Base-by-base conservation (phyloP, 2,797 vertebrate species). In the Argentina silus region DNA sequence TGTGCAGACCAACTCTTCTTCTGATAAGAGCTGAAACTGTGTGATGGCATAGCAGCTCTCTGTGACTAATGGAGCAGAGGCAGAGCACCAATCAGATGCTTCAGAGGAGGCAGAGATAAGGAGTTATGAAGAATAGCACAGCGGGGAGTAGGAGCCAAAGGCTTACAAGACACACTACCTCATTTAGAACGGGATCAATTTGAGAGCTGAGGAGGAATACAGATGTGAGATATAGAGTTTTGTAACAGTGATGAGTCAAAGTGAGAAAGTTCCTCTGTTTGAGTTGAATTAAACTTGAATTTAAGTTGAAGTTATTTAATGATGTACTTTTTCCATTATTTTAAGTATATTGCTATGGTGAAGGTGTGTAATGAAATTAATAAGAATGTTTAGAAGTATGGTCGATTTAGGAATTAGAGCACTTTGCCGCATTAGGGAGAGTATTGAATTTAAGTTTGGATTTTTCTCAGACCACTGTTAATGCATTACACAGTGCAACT, bases 111-210 rank as follows among this genome's bases (percentile, higher is more conserved):
- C 23, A 15, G 65, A 36, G 65, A 50, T 67, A 51, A 51, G 47
- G 11, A 21, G 2, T 42, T 11, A 14, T 7, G 47, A 67, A 67
- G 45, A 67, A 67, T 36, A 51, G 47, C 6, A 14, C 21, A 23
- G 17, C 15, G 45, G 63, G 44, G 17, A 12, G 17, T 11, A 17
- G 45, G 17, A 11, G 45, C 17, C 1, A 66, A 66, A 27, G 23
- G 59, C 27, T 36, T 12, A 6, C 23, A 61, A 61, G 62, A 64
- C 44, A 64, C 62, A 64, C 42, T n/a, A 45, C 43, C 62, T 45
- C 14, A 45, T 64, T 64, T 47, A 17, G 14, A 0, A 17, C 15
- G 17, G 27, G 27, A 36, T 36, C 27, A 2, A 36, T 36, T 36
- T 36, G 27, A 36, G 14, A 64, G 62, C 42, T 44, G 19, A 42